phyloP scores from a whole-genome alignment of 2,888 invertebrate genomes.

The Euclidia mi region DNA sequence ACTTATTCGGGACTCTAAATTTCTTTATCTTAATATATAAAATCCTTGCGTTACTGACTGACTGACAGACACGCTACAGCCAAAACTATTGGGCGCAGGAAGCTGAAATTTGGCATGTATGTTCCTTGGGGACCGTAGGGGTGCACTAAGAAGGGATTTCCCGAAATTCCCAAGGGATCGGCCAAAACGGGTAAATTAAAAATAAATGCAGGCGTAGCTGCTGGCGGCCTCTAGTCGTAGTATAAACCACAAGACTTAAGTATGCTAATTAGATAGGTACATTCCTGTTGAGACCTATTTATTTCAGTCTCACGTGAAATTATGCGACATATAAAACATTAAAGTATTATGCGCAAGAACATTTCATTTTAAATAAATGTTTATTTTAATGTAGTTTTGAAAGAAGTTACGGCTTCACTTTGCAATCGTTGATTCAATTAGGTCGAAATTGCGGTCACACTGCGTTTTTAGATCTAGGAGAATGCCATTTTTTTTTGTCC shows the following conservation, averaged over 20 bases:
- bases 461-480: constrained; percentile 3
- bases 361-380: background rate
- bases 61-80: too few species aligned
- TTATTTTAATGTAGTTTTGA: background rate
- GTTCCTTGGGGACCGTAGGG: too few species aligned
- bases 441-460: constrained; percentile 7
- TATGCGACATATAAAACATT: constrained; percentile 20
- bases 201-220: too few species aligned
- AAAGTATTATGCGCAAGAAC: background rate
- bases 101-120: too few species aligned
- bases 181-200: too few species aligned
- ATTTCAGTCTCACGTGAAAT: constrained; percentile 33
- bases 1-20: constrained; percentile 49
- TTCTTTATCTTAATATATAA: too few species aligned
- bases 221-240: too few species aligned
- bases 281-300: constrained; percentile 22
- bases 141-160: too few species aligned
- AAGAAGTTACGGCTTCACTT: constrained; percentile 11
- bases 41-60: too few species aligned
- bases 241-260: constrained; percentile 21
- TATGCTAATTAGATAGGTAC: background rate
- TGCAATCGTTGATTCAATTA: constrained; percentile 8
- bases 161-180: too few species aligned
- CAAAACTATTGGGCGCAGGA: too few species aligned
- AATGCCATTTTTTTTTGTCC: constrained; percentile 15